Evolutionary conservation across 2,797 vertebrate species (phyloP).

Genomic region (Neoniphon sammara): DNA sequence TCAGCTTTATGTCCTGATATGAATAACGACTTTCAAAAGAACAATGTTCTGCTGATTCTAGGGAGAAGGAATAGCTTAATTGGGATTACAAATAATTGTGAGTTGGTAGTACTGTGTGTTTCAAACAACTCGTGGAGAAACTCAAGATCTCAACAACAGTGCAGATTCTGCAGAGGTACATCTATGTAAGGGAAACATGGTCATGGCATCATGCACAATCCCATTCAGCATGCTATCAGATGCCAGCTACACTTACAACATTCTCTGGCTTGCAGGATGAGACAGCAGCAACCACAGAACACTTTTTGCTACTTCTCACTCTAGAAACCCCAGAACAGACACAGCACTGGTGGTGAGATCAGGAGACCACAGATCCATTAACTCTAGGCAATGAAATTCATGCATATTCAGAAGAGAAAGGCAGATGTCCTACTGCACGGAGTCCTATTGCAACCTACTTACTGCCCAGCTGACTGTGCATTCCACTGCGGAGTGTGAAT

Average conservation of each 20-base stretch:
- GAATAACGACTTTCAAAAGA: too few relatives aligned
- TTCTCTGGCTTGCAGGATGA: constrained; percentile 10
- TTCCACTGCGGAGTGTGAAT: background rate
- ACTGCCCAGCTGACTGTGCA: constrained; percentile 21
- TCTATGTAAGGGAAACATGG: constrained; percentile 13
- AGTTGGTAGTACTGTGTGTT: constrained; percentile 45
- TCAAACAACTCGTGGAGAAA: constrained; percentile 58
- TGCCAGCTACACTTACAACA: constrained; percentile 14
- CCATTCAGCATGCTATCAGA: constrained; percentile 2
- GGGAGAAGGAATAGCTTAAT: too few relatives aligned
- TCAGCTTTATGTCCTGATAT: too few relatives aligned
- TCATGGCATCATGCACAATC: background rate
- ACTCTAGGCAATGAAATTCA: constrained; percentile 49
- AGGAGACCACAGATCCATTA: constrained; percentile 9
- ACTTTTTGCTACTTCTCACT: constrained; percentile 8
- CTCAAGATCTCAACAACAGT: constrained; percentile 50
- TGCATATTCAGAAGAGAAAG: constrained; percentile 49
- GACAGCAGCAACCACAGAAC: constrained; percentile 12
- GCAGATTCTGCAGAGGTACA: constrained; percentile 5
- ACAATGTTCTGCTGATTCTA: too few relatives aligned
- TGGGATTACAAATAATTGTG: too few relatives aligned
- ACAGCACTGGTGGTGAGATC: background rate
- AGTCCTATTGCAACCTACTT: constrained; percentile 38
- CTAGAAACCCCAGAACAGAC: constrained; percentile 7
- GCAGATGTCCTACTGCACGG: constrained; percentile 4